phyloP scores from a whole-genome alignment of 64 coral and sea anemone species.

The Pachyseris speciosa region DNA sequence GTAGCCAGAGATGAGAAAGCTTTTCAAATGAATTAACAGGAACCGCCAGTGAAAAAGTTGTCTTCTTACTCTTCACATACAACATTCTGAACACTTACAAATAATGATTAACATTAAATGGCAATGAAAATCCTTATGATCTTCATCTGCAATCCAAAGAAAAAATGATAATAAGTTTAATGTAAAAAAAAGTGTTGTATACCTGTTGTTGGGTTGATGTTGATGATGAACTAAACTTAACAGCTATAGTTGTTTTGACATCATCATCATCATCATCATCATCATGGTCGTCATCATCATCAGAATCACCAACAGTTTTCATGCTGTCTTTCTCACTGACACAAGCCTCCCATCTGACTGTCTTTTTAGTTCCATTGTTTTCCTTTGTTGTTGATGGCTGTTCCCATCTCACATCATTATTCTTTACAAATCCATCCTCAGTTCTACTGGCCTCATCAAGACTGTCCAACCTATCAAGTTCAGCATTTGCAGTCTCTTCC shows the following conservation, averaged over 20 bases:
- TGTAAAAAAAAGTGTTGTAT: background rate
- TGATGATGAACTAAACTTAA: constrained; percentile 20
- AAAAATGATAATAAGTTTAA: background rate
- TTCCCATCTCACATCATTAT: background rate
- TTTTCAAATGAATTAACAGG: too few species aligned
- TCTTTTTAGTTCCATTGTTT: background rate
- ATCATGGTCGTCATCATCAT: background rate
- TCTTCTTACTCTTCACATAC: too few species aligned
- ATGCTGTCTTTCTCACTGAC: background rate
- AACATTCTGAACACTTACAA: too few species aligned
- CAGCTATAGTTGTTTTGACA: background rate
- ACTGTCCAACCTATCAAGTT: constrained; percentile 17
- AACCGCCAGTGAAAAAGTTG: too few species aligned
- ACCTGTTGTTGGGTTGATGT: background rate
- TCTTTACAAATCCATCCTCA: background rate
- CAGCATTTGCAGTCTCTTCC: constrained; percentile 42
- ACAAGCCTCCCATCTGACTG: background rate
- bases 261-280: background rate
- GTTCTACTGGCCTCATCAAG: background rate
- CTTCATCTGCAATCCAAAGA: background rate
- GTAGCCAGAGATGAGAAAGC: too few species aligned
- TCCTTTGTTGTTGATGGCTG: background rate
- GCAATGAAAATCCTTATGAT: too few species aligned
- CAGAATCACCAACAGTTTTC: background rate
- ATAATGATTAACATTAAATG: too few species aligned